Base-by-base conservation (phyloP, 2,888 invertebrate species). In the Drosophila nr. fundita region DNA sequence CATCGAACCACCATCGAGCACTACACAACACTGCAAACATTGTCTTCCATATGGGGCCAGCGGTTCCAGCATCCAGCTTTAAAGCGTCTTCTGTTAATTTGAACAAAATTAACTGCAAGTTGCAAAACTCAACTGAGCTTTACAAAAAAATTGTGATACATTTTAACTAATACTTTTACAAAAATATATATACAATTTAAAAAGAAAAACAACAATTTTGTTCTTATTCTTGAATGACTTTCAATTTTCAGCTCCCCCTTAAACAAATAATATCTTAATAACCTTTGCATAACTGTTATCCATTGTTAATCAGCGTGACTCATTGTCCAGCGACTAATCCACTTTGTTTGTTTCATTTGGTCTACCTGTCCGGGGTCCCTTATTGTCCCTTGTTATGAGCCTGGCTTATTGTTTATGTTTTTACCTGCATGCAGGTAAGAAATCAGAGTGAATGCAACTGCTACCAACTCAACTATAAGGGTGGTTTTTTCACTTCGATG, bases 121-220 rank as follows among this genome's bases (percentile, higher is more conserved):
- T 81, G 88, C 74, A 69, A 70, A 42, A 62, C 75, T 73, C 71
- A 65, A 76, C 69, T 77, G 74, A 87, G 87, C 87, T 87, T 87
- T 87, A 87, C 45, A 65, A 87, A 76, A 84, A 86, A 90, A 88
- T 90, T 87, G 87, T 87, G 87, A 87, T 87, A 90, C 30, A 78
- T 88, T 86, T 86, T 80, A 80, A 63, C 49, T 63, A 50, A 66
- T 71, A 83, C 53, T 75, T 76, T 36, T 78, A 81, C 73, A 87
- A 80, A 77, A 82, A 88, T 71, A 69, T 62, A 65, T 64, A 57
- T 64, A 73, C 68, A 69, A 71, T 76, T 82, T 62, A 65, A 48
- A 79, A 75, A 50, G 54, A 74, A 60, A 64, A 67, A 65, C 27
- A 48, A 13, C 4, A 10, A 55, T 38, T 21, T 72, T 65, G 59